Evolutionary conservation across 2,113 vertebrate species (phyloP), one percentile per base, ranked within the genome.

Genomic region (Kryptolebias marmoratus): DNA sequence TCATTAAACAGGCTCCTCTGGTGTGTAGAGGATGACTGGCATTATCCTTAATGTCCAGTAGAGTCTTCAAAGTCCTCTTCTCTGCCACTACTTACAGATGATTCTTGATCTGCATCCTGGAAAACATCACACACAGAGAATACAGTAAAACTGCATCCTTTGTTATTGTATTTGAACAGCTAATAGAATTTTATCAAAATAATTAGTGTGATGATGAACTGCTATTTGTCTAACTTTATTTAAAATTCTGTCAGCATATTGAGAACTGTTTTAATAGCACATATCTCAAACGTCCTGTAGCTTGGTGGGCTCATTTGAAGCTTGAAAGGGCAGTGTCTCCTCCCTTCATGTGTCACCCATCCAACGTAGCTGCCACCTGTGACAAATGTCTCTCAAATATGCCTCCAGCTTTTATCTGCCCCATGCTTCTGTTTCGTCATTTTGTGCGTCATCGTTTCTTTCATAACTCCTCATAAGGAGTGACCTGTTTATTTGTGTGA

Each of bases 401-500:
- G 71, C 87, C 85, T 50, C 31, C 1, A 60, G 83, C 74, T 2
- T 72, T 77, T 28, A 75, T 82, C 76, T 76, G 66, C 68, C 85
- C 65, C 81, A 81, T 80, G 74, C 77, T 73, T 16, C 71, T 1
- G 16, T 75, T 73, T 62, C 79, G 77, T 88, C 87, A 87, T 50
- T 63, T 28, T 76, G 80, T 89, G 89, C 77, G 86, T 91, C 89
- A 83, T 36, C 1, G 52, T 74, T 63, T 32, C 81, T 85, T 84
- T 86, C 78, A 72, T 47, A 63, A 73, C 63, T 77, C 58, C 65
- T 81, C 66, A 53, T 64, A 72, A 71, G 49, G 61, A 73, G 44
- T 64, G 77, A 79, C 71, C 69, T 50, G 61, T 48, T 22, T 52
- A 47, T 68, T 16, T 57, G 47, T 70, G 62, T 31, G 42, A 68